phyloP scores from a whole-genome alignment of 2,797 vertebrate genomes.

The Hyperoplus lanceolatus region DNA sequence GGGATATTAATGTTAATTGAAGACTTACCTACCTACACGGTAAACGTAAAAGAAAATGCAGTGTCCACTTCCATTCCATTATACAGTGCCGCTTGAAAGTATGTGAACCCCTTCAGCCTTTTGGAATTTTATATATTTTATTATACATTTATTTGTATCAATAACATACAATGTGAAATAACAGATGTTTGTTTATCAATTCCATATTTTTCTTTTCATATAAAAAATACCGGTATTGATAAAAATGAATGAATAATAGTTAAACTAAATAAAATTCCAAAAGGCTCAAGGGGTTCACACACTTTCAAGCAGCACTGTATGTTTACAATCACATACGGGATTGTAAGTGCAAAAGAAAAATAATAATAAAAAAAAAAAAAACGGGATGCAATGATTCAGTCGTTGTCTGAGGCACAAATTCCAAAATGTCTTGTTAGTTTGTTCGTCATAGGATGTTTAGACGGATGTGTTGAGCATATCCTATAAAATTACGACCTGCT shows the following conservation, averaged over 20 bases:
- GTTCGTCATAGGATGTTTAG: slow-evolving; percentile 77
- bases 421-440: slow-evolving; percentile 27
- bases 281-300: too few relatives aligned
- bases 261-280: too few relatives aligned
- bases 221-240: too few relatives aligned
- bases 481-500: slow-evolving; percentile 53
- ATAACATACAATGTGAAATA: too few relatives aligned
- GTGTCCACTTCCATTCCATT: not conserved
- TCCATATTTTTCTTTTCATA: too few relatives aligned
- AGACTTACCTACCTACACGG: slow-evolving; percentile 3
- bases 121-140: too few relatives aligned
- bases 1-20: slow-evolving; percentile 29
- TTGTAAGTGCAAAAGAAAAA: too few relatives aligned
- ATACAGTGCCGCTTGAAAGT: too few relatives aligned
- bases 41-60: slow-evolving; percentile 24
- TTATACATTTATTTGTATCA: too few relatives aligned
- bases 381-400: slow-evolving; percentile 29
- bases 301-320: slow-evolving; percentile 5
- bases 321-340: slow-evolving; percentile 45
- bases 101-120: too few relatives aligned
- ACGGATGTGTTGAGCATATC: slow-evolving; percentile 85
- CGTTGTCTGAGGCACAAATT: slow-evolving; percentile 41
- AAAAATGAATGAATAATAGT: too few relatives aligned
- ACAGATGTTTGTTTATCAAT: too few relatives aligned
- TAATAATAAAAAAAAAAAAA: not conserved